Evolutionary conservation across 2,888 invertebrate species (phyloP).

Genomic region (Philaethria dido): DNA sequence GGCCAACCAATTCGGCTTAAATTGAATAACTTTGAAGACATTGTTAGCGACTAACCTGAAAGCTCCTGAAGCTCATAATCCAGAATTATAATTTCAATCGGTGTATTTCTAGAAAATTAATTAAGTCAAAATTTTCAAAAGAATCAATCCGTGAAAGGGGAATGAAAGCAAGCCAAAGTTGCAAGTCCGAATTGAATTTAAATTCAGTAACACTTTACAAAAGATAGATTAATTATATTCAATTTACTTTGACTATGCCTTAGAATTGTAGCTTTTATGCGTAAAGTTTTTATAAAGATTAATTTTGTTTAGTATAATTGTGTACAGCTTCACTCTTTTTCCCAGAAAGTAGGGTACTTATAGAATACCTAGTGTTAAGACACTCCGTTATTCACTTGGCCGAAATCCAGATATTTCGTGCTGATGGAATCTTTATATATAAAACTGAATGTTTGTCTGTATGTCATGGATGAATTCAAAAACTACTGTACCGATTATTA

Average conservation of each 20-base stretch:
- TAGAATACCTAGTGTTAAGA: too few relatives aligned
- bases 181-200: slow-evolving; percentile 32
- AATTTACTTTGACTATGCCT: slow-evolving; percentile 21
- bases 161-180: slow-evolving; percentile 34
- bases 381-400: too few relatives aligned
- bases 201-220: slow-evolving; percentile 25
- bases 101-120: slow-evolving; percentile 46
- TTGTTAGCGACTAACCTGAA: slow-evolving; percentile 55
- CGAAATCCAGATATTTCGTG: too few relatives aligned
- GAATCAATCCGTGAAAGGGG: slow-evolving; percentile 41
- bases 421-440: too few relatives aligned
- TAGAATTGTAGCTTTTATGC: not conserved
- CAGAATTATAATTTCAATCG: slow-evolving; percentile 63
- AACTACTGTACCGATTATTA: too few relatives aligned
- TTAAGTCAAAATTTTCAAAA: slow-evolving; percentile 44
- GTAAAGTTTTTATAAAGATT: not conserved
- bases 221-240: slow-evolving; percentile 28
- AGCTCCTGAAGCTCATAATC: slow-evolving; percentile 51
- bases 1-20: slow-evolving; percentile 53
- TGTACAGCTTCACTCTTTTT: too few relatives aligned
- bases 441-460: too few relatives aligned
- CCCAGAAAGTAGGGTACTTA: too few relatives aligned
- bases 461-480: too few relatives aligned
- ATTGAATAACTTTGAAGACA: slow-evolving; percentile 66
- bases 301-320: not conserved